A percentile compares a stretch with the other conserved stretches of the same genome.
Evolutionary conservation across 2,113 vertebrate genomes (phyloP).

Genomic region (Cyanoramphus novaezelandiae): DNA sequence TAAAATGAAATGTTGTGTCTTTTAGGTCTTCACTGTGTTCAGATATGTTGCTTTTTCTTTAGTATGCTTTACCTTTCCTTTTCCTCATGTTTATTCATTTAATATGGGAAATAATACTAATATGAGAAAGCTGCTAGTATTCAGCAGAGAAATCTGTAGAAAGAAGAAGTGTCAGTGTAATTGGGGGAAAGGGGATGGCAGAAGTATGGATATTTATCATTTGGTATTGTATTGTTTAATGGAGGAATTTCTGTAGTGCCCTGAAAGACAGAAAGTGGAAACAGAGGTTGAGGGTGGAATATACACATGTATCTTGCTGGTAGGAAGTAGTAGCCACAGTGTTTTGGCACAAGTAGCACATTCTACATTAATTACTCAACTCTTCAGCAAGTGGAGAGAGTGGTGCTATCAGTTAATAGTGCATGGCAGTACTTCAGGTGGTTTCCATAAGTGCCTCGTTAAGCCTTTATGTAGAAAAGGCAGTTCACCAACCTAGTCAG

Average conservation of each 20-base stretch:
- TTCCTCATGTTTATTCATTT: neutral
- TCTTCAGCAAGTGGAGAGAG: neutral
- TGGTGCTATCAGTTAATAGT: neutral
- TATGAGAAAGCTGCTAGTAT: neutral
- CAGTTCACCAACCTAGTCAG: neutral
- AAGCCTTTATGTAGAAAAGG: neutral
- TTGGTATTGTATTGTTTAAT: neutral
- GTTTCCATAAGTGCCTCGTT: neutral
- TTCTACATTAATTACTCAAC: neutral
- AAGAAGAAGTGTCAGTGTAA: neutral
- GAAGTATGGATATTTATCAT: neutral
- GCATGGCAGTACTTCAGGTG: neutral
- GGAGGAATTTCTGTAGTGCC: neutral
- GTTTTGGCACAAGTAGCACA: neutral
- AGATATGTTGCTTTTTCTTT: neutral
- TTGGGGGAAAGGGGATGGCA: neutral
- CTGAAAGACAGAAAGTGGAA: neutral
- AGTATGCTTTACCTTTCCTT: neutral
- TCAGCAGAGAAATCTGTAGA: neutral
- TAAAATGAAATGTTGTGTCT: neutral
- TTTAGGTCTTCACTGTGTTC: neutral
- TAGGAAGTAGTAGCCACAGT: neutral
- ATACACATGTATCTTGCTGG: neutral
- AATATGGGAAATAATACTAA: neutral
- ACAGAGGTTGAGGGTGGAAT: neutral